These are phyloP conservation scores for Latheticus oryzae DNA, from an alignment of 2,888 invertebrate genomes.

Conservation along the genomic window DNA sequence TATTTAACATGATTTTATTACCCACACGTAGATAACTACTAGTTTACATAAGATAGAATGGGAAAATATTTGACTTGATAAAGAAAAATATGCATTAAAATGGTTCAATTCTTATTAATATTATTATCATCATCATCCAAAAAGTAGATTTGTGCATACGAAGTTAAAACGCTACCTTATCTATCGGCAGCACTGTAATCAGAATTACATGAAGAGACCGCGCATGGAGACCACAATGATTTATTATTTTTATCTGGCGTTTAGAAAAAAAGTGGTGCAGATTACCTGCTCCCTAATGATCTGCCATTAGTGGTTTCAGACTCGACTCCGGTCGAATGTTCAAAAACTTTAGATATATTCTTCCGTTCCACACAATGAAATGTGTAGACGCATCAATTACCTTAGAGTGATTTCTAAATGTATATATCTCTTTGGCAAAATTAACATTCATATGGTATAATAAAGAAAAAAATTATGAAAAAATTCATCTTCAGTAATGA, in stretches of 20 bases:
- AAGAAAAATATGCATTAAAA: too few relatives aligned
- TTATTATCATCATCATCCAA: too few relatives aligned
- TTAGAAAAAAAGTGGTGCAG: constrained; percentile 62
- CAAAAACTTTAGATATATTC: constrained; percentile 55
- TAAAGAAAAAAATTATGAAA: too few relatives aligned
- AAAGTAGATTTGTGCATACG: constrained; percentile 33
- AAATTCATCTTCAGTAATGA: constrained; percentile 31
- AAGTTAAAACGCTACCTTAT: constrained; percentile 42
- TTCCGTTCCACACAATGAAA: constrained; percentile 50
- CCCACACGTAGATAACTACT: constrained; percentile 33
- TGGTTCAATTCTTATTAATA: too few relatives aligned
- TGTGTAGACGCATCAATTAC: constrained; percentile 33
- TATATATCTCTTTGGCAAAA: constrained; percentile 1
- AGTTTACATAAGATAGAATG: constrained; percentile 41
- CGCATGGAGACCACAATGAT: constrained; percentile 63
- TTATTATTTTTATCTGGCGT: constrained; percentile 65
- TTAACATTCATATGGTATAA: background rate
- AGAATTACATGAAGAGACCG: constrained; percentile 57
- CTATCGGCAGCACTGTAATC: constrained; percentile 54
- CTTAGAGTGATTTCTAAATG: constrained; percentile 12
- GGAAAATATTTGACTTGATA: too few relatives aligned
- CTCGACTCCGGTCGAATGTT: constrained; percentile 52
- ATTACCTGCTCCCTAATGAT: constrained; percentile 66
- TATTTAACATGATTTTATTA: constrained; percentile 37
- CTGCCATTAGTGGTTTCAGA: constrained; percentile 62